Conservation (phyloP, 2,113 vertebrate genomes). For the Sceloporus undulatus region DNA sequence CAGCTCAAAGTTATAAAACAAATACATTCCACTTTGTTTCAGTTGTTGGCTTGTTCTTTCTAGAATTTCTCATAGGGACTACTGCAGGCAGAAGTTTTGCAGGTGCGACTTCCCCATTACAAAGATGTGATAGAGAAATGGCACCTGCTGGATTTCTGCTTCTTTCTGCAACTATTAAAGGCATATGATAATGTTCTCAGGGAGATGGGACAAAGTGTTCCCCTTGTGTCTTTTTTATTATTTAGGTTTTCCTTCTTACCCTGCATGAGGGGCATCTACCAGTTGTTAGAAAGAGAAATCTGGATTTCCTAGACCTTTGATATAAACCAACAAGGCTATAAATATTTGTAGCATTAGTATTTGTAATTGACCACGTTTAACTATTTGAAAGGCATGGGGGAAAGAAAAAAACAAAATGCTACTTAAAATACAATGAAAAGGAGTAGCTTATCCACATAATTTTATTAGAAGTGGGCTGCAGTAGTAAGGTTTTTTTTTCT, state of each 20-base stretch:
- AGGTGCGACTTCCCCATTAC: not conserved
- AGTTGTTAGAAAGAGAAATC: not conserved
- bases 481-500: not conserved
- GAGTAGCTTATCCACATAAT: not conserved
- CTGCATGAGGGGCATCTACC: not conserved
- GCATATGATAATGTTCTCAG: not conserved
- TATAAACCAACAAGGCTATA: not conserved
- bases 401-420: constrained; percentile 1
- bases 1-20: not conserved
- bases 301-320: not conserved
- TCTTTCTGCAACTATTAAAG: not conserved
- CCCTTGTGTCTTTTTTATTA: too few species aligned
- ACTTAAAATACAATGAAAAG: not conserved
- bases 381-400: not conserved
- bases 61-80: not conserved
- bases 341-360: not conserved
- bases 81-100: not conserved
- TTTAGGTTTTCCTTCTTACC: not conserved
- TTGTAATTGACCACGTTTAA: not conserved
- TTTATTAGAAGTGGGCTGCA: constrained; percentile 7
- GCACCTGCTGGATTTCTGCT: not conserved
- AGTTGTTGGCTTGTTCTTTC: not conserved
- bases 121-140: not conserved
- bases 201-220: too few species aligned
- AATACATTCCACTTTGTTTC: not conserved